Conservation (phyloP, 2,888 invertebrate species). For the Caradrina kadenii region DNA sequence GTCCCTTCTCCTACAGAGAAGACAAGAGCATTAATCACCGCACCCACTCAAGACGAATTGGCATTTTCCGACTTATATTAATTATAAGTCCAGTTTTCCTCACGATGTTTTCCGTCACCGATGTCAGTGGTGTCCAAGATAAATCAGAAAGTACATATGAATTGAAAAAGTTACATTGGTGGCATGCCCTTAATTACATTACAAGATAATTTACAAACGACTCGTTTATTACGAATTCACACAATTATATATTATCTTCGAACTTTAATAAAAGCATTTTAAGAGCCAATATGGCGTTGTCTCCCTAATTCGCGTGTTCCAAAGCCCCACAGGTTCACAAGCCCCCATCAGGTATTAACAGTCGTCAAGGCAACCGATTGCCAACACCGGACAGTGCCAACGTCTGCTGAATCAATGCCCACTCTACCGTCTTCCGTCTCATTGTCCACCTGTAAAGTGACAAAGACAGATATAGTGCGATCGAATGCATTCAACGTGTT, state of each 20-base stretch:
- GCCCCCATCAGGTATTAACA: slow-evolving; percentile 47
- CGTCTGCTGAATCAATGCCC: slow-evolving; percentile 70
- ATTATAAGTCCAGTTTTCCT: too few relatives aligned
- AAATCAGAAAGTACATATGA: too few relatives aligned
- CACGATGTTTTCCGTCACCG: too few relatives aligned
- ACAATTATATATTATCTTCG: neutral
- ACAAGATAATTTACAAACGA: too few relatives aligned
- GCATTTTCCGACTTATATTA: too few relatives aligned
- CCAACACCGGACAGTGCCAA: slow-evolving; percentile 65
- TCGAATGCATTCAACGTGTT: slow-evolving; percentile 60
- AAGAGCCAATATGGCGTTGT: neutral
- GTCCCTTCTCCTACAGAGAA: too few relatives aligned
- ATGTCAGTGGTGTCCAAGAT: too few relatives aligned
- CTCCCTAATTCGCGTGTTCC: slow-evolving; percentile 23
- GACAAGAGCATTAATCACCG: too few relatives aligned
- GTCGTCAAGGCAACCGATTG: slow-evolving; percentile 75
- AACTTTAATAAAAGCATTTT: neutral
- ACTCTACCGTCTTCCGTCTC: slow-evolving; percentile 66
- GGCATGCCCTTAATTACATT: too few relatives aligned
- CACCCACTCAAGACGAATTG: too few relatives aligned
- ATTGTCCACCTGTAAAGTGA: slow-evolving; percentile 53
- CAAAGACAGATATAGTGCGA: slow-evolving; percentile 61
- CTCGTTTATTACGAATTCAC: too few relatives aligned
- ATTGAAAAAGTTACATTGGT: too few relatives aligned
- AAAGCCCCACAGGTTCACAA: slow-evolving; percentile 26